Evolutionary conservation across 1,140 invertebrate genomes (phyloP), one percentile per base, ranked within the genome.

Genomic region (Physella acuta): DNA sequence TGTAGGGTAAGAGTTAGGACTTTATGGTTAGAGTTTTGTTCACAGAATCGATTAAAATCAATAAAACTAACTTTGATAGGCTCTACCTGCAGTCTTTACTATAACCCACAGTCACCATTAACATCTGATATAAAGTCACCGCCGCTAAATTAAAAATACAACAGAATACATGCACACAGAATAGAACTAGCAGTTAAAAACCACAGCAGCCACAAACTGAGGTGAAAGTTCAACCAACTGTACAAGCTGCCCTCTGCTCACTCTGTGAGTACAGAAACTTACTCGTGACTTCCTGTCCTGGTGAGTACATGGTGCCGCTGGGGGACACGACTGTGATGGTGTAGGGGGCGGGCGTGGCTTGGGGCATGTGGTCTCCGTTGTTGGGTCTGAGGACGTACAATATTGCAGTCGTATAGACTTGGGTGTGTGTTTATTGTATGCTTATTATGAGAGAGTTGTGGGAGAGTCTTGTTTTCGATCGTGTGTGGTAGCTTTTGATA

Each of bases 291-390:
- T 26, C 5, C 36, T 67, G 51, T 3, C 53, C 53, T n/a, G 64
- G 51, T 36, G 3, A 2, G 53, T 67, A 67, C n/a, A 55, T 67
- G 2, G n/a, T 37, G 8, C 64, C 64, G 3, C 11, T 14, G 5
- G 64, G 64, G 11, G 64, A 67, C 2, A 24, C 26, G n/a, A 67
- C 64, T 33, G 17, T 67, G 52, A 67, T 67, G 30, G 14, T 56
- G 64, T 67, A 67, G 17, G 51, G 51, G 30, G 64, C 11, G 20
- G 2, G 33, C 2, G 30, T 36, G 34, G 31, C 28, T 34, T 67
- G 64, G 2, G 64, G 51, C 33, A 67, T 11, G 33, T 30, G 36
- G 51, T 33, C 20, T 14, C 53, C 53, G 33, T 67, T 51, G 20
- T 67, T 67, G 2, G 64, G 64, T 30, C 64, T 67, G 64, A 0